A percentile compares a stretch with the other conserved stretches of the same genome.
Evolutionary conservation across 2,113 vertebrate species (phyloP).

Genomic region (Ictidomys tridecemlineatus): DNA sequence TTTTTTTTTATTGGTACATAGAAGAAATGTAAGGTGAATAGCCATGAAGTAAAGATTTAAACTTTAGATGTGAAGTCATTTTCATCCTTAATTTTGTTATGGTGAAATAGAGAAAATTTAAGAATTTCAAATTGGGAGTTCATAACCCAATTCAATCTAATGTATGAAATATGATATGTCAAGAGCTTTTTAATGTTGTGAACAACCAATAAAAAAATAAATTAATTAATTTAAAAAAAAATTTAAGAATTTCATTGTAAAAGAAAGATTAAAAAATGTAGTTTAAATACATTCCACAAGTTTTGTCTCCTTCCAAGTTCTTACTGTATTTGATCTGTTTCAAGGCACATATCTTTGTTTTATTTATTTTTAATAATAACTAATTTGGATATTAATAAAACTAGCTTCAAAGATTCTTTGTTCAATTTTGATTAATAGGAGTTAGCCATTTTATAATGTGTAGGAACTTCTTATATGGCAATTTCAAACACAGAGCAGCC

Average conservation of each 20-base stretch:
- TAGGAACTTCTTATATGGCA: not conserved
- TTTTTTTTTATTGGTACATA: not conserved
- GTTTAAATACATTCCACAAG: not conserved
- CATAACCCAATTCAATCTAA: too few species aligned
- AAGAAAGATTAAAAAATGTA: not conserved
- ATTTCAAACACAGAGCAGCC: not conserved
- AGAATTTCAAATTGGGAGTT: too few species aligned
- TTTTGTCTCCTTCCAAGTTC: not conserved
- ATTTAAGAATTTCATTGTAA: not conserved
- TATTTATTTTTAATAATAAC: not conserved
- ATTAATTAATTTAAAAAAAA: too few species aligned
- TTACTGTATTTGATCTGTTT: not conserved
- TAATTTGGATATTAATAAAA: constrained; percentile 24
- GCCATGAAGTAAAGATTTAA: not conserved
- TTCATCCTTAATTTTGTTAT: not conserved
- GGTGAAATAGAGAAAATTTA: not conserved
- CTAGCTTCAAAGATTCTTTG: not conserved
- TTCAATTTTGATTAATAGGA: not conserved
- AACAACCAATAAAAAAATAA: too few species aligned
- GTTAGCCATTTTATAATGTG: not conserved
- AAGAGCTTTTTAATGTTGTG: too few species aligned
- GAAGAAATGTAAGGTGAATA: not conserved
- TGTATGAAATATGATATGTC: too few species aligned
- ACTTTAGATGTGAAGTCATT: not conserved
- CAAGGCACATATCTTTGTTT: constrained; percentile 1